Conservation (phyloP, 2,888 invertebrate genomes). For the Xanthia togata region DNA sequence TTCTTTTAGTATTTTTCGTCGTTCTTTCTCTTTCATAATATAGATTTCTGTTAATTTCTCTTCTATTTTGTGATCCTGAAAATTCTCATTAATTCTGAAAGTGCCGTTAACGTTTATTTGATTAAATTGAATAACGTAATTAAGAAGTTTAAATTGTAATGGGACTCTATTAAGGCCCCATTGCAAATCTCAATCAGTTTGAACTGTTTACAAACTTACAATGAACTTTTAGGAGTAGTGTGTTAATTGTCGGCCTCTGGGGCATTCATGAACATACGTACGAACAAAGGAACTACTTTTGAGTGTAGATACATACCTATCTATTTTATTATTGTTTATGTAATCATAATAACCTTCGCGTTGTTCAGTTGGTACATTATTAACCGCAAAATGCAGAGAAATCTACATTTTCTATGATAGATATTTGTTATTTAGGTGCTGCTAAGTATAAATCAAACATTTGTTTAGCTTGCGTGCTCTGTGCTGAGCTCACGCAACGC, state of each 20-base stretch:
- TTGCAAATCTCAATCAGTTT: conserved; percentile 40
- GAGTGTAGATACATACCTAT: conserved; percentile 19
- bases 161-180: conserved; percentile 27
- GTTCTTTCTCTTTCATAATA: conserved; percentile 1
- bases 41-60: neutral
- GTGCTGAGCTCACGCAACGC: too few relatives aligned
- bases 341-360: conserved; percentile 62
- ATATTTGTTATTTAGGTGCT: conserved; percentile 1
- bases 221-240: conserved; percentile 46
- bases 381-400: conserved; percentile 49
- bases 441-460: neutral
- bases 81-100: neutral
- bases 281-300: conserved; percentile 35
- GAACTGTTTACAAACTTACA: conserved; percentile 43
- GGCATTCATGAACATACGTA: conserved; percentile 31
- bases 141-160: conserved; percentile 50
- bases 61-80: neutral
- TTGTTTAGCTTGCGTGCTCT: too few relatives aligned
- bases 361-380: conserved; percentile 45
- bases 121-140: conserved; percentile 25
- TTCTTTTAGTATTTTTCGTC: neutral
- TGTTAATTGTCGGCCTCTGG: conserved; percentile 49
- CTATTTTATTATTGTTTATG: conserved; percentile 52
- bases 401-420: conserved; percentile 29
- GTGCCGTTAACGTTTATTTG: neutral